These are phyloP conservation scores for Cebuella pygmaea DNA, from an alignment of 2,797 vertebrate species.

Conservation along the genomic window DNA sequence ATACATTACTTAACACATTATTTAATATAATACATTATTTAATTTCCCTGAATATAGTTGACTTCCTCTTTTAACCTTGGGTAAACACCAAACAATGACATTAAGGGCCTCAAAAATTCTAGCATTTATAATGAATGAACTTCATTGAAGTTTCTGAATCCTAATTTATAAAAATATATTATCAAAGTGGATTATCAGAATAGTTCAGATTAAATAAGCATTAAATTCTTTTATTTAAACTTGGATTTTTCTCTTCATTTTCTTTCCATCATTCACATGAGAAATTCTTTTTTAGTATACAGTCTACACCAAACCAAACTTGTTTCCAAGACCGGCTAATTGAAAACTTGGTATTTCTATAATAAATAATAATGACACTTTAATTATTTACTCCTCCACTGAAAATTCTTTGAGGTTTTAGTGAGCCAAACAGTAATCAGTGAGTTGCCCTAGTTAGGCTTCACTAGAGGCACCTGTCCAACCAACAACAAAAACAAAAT, in stretches of 20 bases:
- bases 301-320: slow-evolving; percentile 27
- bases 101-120: neutral
- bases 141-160: slow-evolving; percentile 31
- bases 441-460: neutral
- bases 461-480: neutral
- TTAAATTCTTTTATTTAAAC: slow-evolving; percentile 27
- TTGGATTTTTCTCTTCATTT: slow-evolving; percentile 1
- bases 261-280: neutral
- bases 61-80: neutral
- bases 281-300: slow-evolving; percentile 4
- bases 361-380: neutral
- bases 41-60: neutral
- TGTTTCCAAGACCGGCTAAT: slow-evolving; percentile 12
- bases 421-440: neutral
- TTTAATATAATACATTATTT: neutral
- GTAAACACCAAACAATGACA: slow-evolving; percentile 19
- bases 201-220: neutral
- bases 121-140: neutral
- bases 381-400: neutral
- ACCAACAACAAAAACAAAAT: slow-evolving; percentile 45
- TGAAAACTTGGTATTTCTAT: slow-evolving; percentile 46
- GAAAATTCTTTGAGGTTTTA: slow-evolving; percentile 36
- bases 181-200: slow-evolving; percentile 10
- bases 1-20: neutral
- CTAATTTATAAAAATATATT: slow-evolving; percentile 43